Conservation (phyloP, 2,113 vertebrate species). For the Naja naja region DNA sequence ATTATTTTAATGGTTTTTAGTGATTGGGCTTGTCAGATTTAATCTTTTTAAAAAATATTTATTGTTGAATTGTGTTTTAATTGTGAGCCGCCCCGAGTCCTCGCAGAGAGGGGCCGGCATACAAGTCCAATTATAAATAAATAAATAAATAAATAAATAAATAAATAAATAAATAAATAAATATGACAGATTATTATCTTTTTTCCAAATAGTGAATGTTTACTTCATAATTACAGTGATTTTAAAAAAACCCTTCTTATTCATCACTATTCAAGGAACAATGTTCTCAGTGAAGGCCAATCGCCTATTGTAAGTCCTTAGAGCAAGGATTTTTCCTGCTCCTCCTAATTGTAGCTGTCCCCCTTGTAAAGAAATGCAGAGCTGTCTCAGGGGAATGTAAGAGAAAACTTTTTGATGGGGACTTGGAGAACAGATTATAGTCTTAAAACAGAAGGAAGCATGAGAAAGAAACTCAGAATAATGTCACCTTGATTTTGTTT, state of each 20-base stretch:
- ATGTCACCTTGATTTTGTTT: neutral
- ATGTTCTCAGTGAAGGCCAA: neutral
- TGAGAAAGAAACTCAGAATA: neutral
- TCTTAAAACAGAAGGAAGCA: neutral
- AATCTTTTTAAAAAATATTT: no score
- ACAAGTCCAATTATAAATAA: no score
- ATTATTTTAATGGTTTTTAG: no score
- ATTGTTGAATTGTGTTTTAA: no score
- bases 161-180: no score
- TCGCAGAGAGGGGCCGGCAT: no score
- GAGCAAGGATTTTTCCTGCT: neutral
- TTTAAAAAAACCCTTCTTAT: neutral
- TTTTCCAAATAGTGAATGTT: neutral
- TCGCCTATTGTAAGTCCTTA: neutral
- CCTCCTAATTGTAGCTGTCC: neutral
- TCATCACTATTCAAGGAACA: neutral
- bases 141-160: no score
- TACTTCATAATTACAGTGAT: neutral
- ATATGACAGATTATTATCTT: neutral
- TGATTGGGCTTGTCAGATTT: no score
- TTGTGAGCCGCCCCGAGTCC: no score
- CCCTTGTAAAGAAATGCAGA: neutral
- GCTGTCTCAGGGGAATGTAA: neutral
- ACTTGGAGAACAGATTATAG: neutral
- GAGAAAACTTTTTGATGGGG: neutral